These are phyloP conservation scores for Dicentrarchus labrax DNA, from an alignment of 2,113 vertebrate genomes.

Conservation along the genomic window DNA sequence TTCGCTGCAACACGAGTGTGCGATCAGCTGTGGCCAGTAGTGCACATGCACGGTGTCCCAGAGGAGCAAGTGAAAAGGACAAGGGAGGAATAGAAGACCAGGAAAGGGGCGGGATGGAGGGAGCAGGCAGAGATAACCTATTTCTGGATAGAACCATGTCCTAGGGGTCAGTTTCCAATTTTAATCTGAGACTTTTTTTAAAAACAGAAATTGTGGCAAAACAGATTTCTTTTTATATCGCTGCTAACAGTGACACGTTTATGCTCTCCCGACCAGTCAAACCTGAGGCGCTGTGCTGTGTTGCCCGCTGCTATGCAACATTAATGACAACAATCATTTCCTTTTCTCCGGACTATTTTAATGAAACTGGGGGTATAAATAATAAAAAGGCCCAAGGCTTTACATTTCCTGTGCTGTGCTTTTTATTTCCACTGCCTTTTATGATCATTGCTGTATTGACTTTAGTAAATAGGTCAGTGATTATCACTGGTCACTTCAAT, in stretches of 20 bases:
- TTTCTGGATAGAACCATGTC: slow-evolving; percentile 51
- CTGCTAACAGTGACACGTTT: slow-evolving; percentile 61
- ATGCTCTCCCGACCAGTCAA: slow-evolving; percentile 22
- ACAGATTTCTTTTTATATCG: slow-evolving; percentile 60
- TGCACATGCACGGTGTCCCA: slow-evolving; percentile 44
- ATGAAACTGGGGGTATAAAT: slow-evolving; percentile 66
- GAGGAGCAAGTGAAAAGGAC: slow-evolving; percentile 37
- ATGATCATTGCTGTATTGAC: slow-evolving; percentile 74
- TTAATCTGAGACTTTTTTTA: slow-evolving; percentile 44
- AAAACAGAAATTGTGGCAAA: slow-evolving; percentile 43
- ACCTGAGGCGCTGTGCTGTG: slow-evolving; percentile 62
- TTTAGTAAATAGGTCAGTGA: slow-evolving; percentile 78
- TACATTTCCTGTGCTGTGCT: slow-evolving; percentile 61
- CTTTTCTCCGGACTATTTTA: slow-evolving; percentile 52
- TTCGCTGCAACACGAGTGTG: slow-evolving; percentile 62
- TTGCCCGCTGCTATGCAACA: slow-evolving; percentile 68
- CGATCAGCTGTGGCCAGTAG: slow-evolving; percentile 68
- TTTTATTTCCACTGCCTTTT: slow-evolving; percentile 60
- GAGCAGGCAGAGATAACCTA: slow-evolving; percentile 36
- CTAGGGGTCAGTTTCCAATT: slow-evolving; percentile 68
- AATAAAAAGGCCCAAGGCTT: slow-evolving; percentile 35
- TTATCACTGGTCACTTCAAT: slow-evolving; percentile 62
- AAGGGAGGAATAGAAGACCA: slow-evolving; percentile 36
- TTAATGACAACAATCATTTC: slow-evolving; percentile 68
- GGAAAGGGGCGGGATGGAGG: background rate